A percentile compares a stretch with the other conserved stretches of the same genome.
phyloP scores from a whole-genome alignment of 2,113 vertebrate genomes.

The Corythornis cristatus region DNA sequence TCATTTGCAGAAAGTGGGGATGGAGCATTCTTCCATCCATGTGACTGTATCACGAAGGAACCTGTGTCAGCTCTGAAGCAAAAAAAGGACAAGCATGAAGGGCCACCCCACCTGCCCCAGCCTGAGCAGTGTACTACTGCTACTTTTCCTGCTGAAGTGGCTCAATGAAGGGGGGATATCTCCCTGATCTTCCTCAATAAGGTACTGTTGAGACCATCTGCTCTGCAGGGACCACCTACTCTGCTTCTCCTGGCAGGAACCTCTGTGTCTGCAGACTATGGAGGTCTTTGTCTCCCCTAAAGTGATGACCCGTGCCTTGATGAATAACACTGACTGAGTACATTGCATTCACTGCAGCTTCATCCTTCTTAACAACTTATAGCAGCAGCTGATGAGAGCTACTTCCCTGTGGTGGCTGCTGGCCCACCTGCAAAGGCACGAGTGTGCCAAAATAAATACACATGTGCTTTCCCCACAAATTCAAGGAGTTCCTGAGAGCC shows the following conservation, averaged over 20 bases:
- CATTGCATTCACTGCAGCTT: neutral
- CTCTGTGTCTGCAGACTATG: neutral
- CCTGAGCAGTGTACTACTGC: neutral
- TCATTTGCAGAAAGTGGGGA: neutral
- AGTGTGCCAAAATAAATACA: accelerated
- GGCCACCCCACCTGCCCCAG: neutral
- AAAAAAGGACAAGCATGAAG: neutral
- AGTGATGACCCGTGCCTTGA: neutral
- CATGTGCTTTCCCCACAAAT: neutral
- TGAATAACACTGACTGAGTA: neutral
- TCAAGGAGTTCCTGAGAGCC: neutral
- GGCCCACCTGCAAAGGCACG: neutral
- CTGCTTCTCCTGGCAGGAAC: neutral
- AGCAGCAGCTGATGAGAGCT: neutral
- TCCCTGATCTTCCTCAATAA: neutral
- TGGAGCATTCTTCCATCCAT: neutral
- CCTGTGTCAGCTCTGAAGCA: neutral
- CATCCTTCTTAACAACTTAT: neutral
- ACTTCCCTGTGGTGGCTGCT: neutral
- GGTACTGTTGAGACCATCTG: neutral
- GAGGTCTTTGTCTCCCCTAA: neutral
- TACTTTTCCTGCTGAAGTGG: neutral
- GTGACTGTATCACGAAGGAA: neutral
- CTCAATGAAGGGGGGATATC: neutral
- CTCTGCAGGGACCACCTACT: neutral